phyloP scores from a whole-genome alignment of 2,113 vertebrate genomes.

The Protobothrops mucrosquamatus region DNA sequence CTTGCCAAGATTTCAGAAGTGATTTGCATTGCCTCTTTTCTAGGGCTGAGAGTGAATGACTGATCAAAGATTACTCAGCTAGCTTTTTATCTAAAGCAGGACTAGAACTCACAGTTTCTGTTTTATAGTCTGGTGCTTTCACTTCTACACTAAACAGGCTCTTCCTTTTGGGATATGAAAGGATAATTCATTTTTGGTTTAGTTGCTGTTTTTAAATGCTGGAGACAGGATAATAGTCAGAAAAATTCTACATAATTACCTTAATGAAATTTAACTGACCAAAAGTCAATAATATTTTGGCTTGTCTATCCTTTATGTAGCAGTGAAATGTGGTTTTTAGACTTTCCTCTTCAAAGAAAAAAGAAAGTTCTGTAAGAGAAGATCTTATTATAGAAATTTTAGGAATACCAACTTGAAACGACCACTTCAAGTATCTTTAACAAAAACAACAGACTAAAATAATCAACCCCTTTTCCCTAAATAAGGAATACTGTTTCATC shows the following conservation, averaged over 20 bases:
- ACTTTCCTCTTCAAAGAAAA: conserved; percentile 34
- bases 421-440: conserved; percentile 18
- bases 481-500: conserved; percentile 31
- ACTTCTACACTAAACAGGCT: background rate
- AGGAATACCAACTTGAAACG: conserved; percentile 1
- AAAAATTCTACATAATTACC: conserved; percentile 4
- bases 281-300: background rate
- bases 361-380: conserved; percentile 11
- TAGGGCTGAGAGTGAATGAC: background rate
- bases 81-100: background rate
- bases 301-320: conserved; percentile 15
- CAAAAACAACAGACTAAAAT: conserved; percentile 14
- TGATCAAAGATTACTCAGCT: background rate
- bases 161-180: background rate
- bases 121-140: background rate
- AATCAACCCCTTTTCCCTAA: background rate
- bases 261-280: conserved; percentile 18
- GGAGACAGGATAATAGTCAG: background rate
- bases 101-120: background rate
- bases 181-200: background rate
- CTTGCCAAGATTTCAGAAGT: background rate
- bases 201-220: background rate
- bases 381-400: conserved; percentile 10
- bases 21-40: background rate
- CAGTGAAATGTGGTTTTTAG: conserved; percentile 24